phyloP scores from a whole-genome alignment of 35 echinoderm and acorn worm species.

The Lytechinus pictus region DNA sequence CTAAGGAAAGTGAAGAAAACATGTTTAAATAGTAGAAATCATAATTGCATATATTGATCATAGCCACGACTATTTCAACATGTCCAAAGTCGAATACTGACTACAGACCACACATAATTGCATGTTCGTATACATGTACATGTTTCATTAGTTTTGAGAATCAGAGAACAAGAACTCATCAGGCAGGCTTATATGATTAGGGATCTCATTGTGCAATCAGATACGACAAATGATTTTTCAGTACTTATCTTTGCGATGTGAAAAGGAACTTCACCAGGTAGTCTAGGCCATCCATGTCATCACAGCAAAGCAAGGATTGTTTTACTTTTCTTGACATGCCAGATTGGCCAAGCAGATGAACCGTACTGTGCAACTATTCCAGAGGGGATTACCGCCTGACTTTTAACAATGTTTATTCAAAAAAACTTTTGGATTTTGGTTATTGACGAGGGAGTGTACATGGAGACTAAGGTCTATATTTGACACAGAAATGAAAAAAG shows the following conservation, averaged over 20 bases:
- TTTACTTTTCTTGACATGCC: slow-evolving; percentile 42
- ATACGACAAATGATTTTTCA: no score
- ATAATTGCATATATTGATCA: no score
- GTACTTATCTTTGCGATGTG: background rate
- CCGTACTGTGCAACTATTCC: slow-evolving; percentile 34
- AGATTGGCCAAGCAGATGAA: slow-evolving; percentile 26
- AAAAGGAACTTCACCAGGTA: background rate
- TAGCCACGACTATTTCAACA: no score
- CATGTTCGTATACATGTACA: no score
- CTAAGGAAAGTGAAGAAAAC: no score
- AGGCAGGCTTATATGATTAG: no score
- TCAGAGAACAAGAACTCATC: no score
- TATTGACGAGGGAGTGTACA: background rate
- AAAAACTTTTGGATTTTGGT: background rate
- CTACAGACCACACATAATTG: no score
- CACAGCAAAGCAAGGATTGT: slow-evolving; percentile 35
- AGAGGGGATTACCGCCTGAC: slow-evolving; percentile 12
- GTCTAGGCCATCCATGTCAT: background rate
- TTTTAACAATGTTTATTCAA: background rate
- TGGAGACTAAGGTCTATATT: background rate
- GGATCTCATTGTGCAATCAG: no score
- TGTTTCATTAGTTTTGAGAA: no score
- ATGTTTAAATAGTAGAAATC: no score
- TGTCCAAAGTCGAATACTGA: no score
- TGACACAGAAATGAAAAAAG: background rate